Base-by-base conservation (phyloP, 2,888 invertebrate genomes). In the Microplitis manilae region DNA sequence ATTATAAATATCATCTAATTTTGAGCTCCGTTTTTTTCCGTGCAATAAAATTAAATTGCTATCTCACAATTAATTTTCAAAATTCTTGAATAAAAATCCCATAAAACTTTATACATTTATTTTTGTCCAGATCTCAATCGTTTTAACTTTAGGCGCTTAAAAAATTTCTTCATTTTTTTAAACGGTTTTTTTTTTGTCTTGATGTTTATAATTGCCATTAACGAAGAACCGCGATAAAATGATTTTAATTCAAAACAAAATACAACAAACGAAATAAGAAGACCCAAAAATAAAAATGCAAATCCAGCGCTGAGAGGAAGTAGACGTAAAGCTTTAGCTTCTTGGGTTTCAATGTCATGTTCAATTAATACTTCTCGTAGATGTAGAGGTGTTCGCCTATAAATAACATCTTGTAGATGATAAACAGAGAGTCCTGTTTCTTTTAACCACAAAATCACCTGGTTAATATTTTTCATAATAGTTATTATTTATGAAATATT, bases 221-320 rank as follows among this genome's bases (percentile, higher is more conserved):
- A 50, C 2, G 13, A 50, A 50, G 30, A 30, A 30, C 30, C 30
- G 30, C 50, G 4, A 50, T 70, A 5, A 30, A 60, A 75, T 6
- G 79, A 80, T 77, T 74, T 81, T 0, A 87, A 17, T 72, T 89
- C 89, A 9, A 83, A 69, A 20, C 82, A 85, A 77, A 89, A 88
- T 0, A 86, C 77, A 0, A 85, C 6, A 2, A 77, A 81, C 1
- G 88, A 84, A 6, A 85, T 59, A 2, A 82, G 17, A 1, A 84
- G 76, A 1, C 89, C 89, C 8, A 83, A 41, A 0, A 85, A 67
- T 2, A 89, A 80, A 60, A 86, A 38, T 0, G 80, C 77, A 59
- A 89, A 89, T 13, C 85, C 89, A 6, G 86, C 87, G 0, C 85
- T 86, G n/a, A 89, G 80, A 4, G 89, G 88, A 5, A 80, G 87